Evolutionary conservation across 2,113 vertebrate genomes (phyloP), one percentile per base, ranked within the genome.

Genomic region (Atlantisia rogersi): DNA sequence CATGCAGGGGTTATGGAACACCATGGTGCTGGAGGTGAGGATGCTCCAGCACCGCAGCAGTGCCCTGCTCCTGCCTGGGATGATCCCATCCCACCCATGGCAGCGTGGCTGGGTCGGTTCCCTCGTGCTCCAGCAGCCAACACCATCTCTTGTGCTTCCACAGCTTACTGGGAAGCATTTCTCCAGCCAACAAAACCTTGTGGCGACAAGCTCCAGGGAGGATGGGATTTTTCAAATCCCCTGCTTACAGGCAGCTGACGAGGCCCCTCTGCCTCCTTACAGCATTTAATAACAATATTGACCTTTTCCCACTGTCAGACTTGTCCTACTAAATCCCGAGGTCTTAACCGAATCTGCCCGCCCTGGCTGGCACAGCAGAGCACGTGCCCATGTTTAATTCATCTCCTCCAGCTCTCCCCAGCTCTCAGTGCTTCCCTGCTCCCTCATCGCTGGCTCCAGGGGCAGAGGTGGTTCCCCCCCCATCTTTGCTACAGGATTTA

Each of bases 311-410:
- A 42, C 95, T 86, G 92, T 97, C 95, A 96, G 46, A 73, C 92
- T 90, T 85, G 96, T 92, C 97, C 83, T 71, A 68, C 89, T 95
- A 85, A 97, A 96, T 94, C 95, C 97, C 63, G 18, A 96, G 90
- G 97, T 97, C 96, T 96, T 94, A 92, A 94, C 89, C 78, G 96
- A 82, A 60, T 92, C 87, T 95, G 94, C 95, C 86, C 76, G 85
- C 39, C 20, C 91, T 59, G 96, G 53, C 90, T 73, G 90, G 93
- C 95, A 97, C 92, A 95, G 13, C 88, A 6, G 15, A 92, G 91
- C 97, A 94, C 83, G 68, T 94, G 95, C 35, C 94, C 92, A 87
- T 97, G 96, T 79, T 94, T 97, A 97, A 98, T 98, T 96, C 96
- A 98, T 94, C 65, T 80, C 59, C 19, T 53, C 67, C 1, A 8